phyloP scores from a whole-genome alignment of 2,113 vertebrate genomes.

The Sterrhoptilus dennistouni region DNA sequence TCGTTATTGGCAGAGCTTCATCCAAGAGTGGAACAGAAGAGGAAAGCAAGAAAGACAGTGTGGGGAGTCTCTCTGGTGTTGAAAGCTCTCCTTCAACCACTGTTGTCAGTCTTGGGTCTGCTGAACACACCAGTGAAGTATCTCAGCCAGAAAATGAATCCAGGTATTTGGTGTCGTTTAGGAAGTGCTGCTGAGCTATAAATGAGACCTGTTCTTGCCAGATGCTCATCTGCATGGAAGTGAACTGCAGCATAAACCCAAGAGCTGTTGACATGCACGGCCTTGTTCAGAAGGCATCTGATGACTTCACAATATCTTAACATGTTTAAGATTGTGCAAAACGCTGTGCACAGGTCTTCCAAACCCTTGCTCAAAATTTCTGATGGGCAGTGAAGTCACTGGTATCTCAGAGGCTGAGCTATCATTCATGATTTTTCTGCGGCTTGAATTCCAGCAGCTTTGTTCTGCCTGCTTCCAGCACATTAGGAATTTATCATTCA shows the following conservation, averaged over 20 bases:
- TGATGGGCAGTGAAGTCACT: neutral
- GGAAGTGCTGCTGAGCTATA: neutral
- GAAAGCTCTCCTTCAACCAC: neutral
- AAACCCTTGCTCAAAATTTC: neutral
- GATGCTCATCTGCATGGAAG: conserved; percentile 24
- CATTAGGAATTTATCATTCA: neutral
- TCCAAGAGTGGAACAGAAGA: conserved; percentile 60
- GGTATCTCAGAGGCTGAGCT: neutral
- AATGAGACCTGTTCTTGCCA: neutral
- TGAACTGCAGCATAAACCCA: neutral
- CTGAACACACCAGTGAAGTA: neutral
- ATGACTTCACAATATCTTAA: neutral
- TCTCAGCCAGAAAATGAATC: conserved; percentile 4
- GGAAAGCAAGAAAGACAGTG: neutral
- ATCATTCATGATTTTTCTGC: neutral
- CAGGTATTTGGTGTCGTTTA: conserved; percentile 70
- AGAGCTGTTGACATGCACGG: rapidly evolving
- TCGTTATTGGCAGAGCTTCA: conserved; percentile 74
- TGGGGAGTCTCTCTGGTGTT: neutral
- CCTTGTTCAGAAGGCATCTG: neutral
- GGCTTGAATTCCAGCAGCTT: neutral
- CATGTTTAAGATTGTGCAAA: neutral
- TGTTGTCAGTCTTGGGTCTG: neutral
- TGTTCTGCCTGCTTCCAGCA: neutral
- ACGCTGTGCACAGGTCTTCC: rapidly evolving